These are phyloP conservation scores for Corythornis vintsioides DNA, from an alignment of 2,113 vertebrate species.

Conservation along the genomic window DNA sequence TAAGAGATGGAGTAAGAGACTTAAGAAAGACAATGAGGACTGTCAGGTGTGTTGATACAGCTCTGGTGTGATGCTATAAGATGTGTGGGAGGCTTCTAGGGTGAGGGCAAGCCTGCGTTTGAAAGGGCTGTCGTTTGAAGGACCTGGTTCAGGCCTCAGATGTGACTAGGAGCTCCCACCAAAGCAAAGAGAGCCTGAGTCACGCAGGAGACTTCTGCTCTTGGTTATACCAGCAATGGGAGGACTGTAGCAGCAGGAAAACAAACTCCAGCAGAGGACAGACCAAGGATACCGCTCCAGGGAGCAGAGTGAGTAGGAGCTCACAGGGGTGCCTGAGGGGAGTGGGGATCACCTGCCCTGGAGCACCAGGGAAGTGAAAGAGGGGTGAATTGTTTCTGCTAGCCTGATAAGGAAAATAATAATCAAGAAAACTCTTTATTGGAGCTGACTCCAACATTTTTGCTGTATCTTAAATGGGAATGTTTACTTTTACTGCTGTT, in stretches of 20 bases:
- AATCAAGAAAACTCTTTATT: neutral
- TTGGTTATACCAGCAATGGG: neutral
- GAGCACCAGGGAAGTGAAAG: neutral
- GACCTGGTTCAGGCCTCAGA: neutral
- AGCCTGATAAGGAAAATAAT: neutral
- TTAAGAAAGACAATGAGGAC: rapidly evolving
- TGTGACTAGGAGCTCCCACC: neutral
- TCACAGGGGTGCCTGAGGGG: neutral
- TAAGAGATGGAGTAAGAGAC: neutral
- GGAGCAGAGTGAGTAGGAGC: neutral
- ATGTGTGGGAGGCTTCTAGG: rapidly evolving
- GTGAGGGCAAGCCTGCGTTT: neutral
- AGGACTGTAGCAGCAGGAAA: constrained; percentile 16
- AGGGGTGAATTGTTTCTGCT: neutral
- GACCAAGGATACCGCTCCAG: neutral
- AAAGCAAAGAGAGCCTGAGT: neutral
- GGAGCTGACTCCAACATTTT: neutral
- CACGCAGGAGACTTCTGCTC: neutral
- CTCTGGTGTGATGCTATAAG: neutral
- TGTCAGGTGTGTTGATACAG: neutral
- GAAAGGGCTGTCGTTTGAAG: neutral
- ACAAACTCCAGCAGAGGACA: neutral
- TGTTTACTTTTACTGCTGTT: neutral
- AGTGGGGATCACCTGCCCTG: neutral
- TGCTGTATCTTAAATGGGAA: neutral